Conservation (phyloP, 2,113 vertebrate species). For the Martes martes region DNA sequence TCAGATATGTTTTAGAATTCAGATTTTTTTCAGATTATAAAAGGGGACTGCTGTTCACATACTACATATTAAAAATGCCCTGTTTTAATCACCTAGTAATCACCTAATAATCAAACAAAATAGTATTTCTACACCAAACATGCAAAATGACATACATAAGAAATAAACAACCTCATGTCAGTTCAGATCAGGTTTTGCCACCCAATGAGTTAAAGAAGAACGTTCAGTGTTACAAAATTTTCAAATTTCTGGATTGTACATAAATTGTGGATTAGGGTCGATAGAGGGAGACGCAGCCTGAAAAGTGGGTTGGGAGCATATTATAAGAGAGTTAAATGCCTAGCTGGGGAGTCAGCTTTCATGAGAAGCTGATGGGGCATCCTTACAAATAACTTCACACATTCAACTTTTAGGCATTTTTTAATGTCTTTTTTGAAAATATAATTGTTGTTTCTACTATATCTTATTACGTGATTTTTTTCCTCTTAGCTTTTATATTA, state of each 20-base stretch:
- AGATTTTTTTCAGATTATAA: neutral
- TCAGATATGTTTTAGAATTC: slow-evolving; percentile 17
- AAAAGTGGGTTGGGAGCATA: neutral
- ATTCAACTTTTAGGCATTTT: neutral
- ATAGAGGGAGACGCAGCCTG: neutral
- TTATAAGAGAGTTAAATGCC: neutral
- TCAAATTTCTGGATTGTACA: neutral
- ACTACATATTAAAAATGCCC: neutral
- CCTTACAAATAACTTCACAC: neutral
- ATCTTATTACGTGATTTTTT: neutral
- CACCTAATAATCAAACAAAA: neutral
- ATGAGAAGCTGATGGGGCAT: neutral
- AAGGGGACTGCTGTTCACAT: neutral
- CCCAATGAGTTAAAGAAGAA: neutral
- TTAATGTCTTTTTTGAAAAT: neutral
- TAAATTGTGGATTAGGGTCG: neutral
- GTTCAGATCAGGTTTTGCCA: neutral
- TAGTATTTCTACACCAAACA: neutral
- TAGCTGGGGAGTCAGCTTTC: neutral
- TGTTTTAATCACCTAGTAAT: neutral
- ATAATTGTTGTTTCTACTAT: slow-evolving; percentile 6
- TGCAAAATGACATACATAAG: neutral
- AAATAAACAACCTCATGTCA: neutral
- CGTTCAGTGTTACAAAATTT: neutral
- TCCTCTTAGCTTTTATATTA: neutral